Base-by-base conservation (phyloP, 2,888 invertebrate species). In the Drosophila kambysellisi region DNA sequence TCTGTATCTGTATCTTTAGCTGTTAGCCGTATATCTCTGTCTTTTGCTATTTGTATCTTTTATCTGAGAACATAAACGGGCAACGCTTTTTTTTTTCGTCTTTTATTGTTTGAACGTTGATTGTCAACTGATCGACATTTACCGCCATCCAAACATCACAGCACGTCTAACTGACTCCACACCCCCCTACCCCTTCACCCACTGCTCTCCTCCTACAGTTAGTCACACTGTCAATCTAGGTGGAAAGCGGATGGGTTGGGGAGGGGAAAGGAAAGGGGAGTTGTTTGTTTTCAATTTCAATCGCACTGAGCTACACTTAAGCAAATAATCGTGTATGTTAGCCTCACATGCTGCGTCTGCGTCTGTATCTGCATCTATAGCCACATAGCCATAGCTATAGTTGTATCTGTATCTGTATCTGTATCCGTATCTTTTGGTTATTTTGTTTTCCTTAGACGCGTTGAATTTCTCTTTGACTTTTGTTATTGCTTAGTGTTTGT, bases 281-380 rank as follows among this genome's bases (percentile, higher is more conserved):
- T 7, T 37, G 17, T 8, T 75, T 85, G 85, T 88, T 83, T 86
- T 83, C 74, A 82, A 77, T 90, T 90, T 83, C 74, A 79, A 74
- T 70, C 79, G 77, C 80, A 76, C 63, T 74, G 71, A 80, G 89
- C 65, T 83, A 90, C 90, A 90, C 90, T 90, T 87, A 90, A 87
- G 78, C 76, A 87, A 87, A 87, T 90, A 87, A 83, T 77, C 84
- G 79, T 62, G 51, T 79, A 37, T 70, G 48, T 80, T 81, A 62
- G 79, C 84, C 54, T 72, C 78, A 62, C 82, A 87, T 83, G 87
- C 83, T 76, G 68, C 56, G 52, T 62, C 71, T 73, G 69, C 66
- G 64, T 48, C 63, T 73, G 69, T 68, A 66, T 48, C 63, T 70
- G 58, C 33, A 62, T 64, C 68, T 68, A 62, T 56, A 74, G 43